Evolutionary conservation across 1,140 invertebrate species (phyloP), one percentile per base, ranked within the genome.

Genomic region (Tigriopus japonicus): DNA sequence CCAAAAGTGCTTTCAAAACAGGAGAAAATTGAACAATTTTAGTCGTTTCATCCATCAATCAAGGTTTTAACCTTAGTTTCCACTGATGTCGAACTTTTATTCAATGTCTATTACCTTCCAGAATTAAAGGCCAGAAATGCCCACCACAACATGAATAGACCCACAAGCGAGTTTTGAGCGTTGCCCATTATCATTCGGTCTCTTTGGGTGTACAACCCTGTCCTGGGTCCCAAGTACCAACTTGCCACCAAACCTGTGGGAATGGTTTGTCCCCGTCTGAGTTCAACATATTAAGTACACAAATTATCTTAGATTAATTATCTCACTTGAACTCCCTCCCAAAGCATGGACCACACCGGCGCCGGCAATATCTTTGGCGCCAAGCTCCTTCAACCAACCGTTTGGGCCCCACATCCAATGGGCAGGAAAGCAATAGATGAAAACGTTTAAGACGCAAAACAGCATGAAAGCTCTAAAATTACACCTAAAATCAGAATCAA

Each of bases 111-210:
- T 56, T 53, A 71, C 70, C 69, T 71, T 19, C 87, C 87, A 52
- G 86, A 89, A 70, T 92, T 92, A 66, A 91, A 92, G 1, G 86
- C 87, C 51, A 91, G 71, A 87, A 87, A 91, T 0, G 86, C 87
- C 84, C 87, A 91, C 88, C 88, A 94, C 6, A 93, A 72, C 14
- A 92, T 88, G 68, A 92, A 92, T 0, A 90, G 77, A 0, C 89
- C 89, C 77, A 92, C 81, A 17, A 90, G 80, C 6, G 86, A 85
- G 67, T 90, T 92, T 0, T 89, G 86, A 0, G 88, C 87, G 68
- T 83, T 85, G 1, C 87, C 88, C 62, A 91, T 73, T 5, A 24
- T 24, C 14, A 21, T 21, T 0, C 86, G 79, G 9, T 78, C 79
- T 0, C 85, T 84, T 52, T 82, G 75, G 14, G 14, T n/a, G 14